Conservation (phyloP, 2,888 invertebrate species). For the Mimachlamys varia region DNA sequence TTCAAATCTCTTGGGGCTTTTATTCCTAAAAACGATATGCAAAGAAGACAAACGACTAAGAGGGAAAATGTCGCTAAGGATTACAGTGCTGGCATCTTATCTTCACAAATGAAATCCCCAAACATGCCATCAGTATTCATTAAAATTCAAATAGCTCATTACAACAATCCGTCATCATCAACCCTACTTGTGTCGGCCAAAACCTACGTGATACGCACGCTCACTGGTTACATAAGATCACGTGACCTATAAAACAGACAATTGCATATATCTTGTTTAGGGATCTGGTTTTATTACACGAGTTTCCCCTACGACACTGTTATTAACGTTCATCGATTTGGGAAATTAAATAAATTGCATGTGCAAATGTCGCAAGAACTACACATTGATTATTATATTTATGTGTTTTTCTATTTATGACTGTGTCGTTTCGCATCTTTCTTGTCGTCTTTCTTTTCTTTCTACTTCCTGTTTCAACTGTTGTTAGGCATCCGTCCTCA, state of each 20-base stretch:
- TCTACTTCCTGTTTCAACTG: too few relatives aligned
- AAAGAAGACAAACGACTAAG: conserved; percentile 14
- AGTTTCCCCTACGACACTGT: not conserved
- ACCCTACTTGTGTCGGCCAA: not conserved
- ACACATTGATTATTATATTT: not conserved
- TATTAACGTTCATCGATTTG: not conserved
- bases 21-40: not conserved
- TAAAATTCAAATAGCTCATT: not conserved
- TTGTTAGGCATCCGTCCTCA: too few relatives aligned
- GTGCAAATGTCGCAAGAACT: not conserved
- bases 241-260: not conserved
- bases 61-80: conserved; percentile 17
- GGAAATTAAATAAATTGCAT: not conserved
- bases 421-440: too few relatives aligned
- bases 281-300: not conserved
- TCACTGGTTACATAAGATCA: not conserved
- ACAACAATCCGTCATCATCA: not conserved
- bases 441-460: too few relatives aligned
- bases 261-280: not conserved
- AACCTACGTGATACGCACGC: not conserved
- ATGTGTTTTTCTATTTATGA: too few relatives aligned
- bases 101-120: not conserved
- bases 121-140: conserved; percentile 33
- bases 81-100: not conserved
- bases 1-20: not conserved